Evolutionary conservation across 2,113 vertebrate species (phyloP).

Genomic region (Andinoacara biseriatus): DNA sequence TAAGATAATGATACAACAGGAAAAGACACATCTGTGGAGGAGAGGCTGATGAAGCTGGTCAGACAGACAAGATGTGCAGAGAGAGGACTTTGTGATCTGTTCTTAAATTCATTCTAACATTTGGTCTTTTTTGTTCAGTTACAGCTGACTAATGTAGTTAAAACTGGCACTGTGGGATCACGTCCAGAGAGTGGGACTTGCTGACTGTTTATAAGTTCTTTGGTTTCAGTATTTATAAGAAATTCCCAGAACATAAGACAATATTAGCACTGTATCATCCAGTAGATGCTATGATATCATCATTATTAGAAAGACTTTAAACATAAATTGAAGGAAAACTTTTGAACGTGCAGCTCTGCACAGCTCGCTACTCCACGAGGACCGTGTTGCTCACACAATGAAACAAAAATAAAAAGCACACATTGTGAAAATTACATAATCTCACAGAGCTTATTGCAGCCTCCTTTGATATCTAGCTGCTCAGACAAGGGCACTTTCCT

Average conservation of each 20-base stretch:
- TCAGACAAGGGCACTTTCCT: conserved; percentile 60
- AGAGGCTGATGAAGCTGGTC: background rate
- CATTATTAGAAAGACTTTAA: background rate
- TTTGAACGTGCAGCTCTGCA: background rate
- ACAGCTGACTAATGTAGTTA: background rate
- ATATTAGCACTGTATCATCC: background rate
- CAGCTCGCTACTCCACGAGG: background rate
- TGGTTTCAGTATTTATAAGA: background rate
- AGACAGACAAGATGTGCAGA: background rate
- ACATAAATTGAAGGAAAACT: background rate
- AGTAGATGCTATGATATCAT: background rate
- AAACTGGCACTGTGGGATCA: background rate
- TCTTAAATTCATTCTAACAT: background rate
- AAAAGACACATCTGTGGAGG: no score
- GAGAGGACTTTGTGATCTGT: background rate
- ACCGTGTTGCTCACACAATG: background rate
- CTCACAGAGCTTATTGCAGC: conserved; percentile 9
- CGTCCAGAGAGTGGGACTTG: background rate
- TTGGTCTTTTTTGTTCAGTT: background rate
- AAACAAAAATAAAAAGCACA: conserved; percentile 14
- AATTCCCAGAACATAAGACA: background rate
- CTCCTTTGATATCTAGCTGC: conserved; percentile 51
- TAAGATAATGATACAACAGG: no score
- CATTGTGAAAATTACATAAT: conserved; percentile 34
- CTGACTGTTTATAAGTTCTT: background rate